These are phyloP conservation scores for Semibalanus balanoides DNA, from an alignment of 1,140 invertebrate species.

Conservation along the genomic window DNA sequence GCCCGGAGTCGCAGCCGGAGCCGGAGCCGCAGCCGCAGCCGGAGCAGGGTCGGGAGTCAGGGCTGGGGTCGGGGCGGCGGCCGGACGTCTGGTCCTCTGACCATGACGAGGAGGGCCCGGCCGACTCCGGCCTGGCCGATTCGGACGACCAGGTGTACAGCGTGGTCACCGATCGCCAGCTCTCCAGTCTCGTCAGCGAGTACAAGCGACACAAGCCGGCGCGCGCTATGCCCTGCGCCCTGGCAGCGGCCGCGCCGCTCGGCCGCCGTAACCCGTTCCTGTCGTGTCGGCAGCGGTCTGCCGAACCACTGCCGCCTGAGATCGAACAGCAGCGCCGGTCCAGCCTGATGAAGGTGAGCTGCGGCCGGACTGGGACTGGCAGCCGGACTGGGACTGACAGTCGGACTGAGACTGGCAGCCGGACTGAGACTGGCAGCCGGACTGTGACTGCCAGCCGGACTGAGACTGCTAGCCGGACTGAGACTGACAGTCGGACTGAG, in stretches of 20 bases:
- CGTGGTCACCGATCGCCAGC: slow-evolving; percentile 35
- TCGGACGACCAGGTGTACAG: slow-evolving; percentile 34
- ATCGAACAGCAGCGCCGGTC: slow-evolving; percentile 56
- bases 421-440: no score
- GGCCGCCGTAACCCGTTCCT: slow-evolving; percentile 10
- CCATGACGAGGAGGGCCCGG: no score
- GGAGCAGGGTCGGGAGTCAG: slow-evolving; percentile 18
- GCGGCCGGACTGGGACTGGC: slow-evolving; percentile 6
- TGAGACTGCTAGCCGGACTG: no score
- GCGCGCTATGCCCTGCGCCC: slow-evolving; percentile 11
- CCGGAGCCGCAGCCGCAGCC: slow-evolving; percentile 15
- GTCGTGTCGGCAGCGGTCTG: no score
- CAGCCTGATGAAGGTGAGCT: slow-evolving; percentile 65
- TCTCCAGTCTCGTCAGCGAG: slow-evolving; percentile 41
- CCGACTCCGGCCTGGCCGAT: background rate
- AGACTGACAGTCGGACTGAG: no score
- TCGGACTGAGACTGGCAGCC: no score
- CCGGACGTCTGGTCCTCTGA: slow-evolving; percentile 6
- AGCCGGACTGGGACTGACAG: no score
- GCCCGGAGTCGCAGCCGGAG: slow-evolving; percentile 12
- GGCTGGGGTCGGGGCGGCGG: slow-evolving; percentile 14
- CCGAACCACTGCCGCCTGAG: slow-evolving; percentile 41
- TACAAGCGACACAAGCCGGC: slow-evolving; percentile 43
- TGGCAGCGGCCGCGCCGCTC: background rate
- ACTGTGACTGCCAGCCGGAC: no score